Percentiles rank a stretch among this genome's conserved stretches.
Conservation (phyloP, 2,888 invertebrate species). For the Rhaphigaster nebulosa region DNA sequence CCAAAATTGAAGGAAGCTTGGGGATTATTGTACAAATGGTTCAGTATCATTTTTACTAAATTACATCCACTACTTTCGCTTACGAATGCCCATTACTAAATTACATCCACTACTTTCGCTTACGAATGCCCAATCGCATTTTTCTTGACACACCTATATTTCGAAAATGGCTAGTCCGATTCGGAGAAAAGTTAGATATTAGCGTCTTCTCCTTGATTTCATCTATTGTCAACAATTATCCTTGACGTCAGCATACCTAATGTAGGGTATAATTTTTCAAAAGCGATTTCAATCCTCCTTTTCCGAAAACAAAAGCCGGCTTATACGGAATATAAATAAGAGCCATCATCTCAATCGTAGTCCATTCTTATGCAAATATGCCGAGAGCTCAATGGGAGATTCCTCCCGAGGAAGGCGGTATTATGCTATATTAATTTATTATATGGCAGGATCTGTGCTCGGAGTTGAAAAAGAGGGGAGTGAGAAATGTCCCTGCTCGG, state of each 20-base stretch:
- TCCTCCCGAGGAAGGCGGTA: neutral
- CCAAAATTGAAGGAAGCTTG: too few species aligned
- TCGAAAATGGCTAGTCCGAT: too few species aligned
- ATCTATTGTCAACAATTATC: too few species aligned
- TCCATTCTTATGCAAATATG: neutral
- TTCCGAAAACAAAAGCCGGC: neutral
- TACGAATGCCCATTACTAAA: too few species aligned
- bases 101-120: too few species aligned
- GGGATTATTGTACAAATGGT: too few species aligned
- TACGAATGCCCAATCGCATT: too few species aligned
- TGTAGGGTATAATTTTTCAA: neutral
- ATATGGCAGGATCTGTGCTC: neutral
- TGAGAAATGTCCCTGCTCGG: neutral
- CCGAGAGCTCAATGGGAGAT: neutral
- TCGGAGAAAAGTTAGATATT: too few species aligned
- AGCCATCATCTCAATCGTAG: neutral
- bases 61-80: too few species aligned
- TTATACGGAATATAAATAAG: neutral
- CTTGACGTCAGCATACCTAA: neutral
- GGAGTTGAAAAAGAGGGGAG: neutral
- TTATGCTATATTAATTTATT: conserved; percentile 26
- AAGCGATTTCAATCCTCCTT: neutral
- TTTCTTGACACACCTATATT: too few species aligned
- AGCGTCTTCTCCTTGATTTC: too few species aligned
- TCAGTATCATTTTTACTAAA: too few species aligned